phyloP scores from a whole-genome alignment of 1,140 invertebrate species.

The Procambarus clarkii region DNA sequence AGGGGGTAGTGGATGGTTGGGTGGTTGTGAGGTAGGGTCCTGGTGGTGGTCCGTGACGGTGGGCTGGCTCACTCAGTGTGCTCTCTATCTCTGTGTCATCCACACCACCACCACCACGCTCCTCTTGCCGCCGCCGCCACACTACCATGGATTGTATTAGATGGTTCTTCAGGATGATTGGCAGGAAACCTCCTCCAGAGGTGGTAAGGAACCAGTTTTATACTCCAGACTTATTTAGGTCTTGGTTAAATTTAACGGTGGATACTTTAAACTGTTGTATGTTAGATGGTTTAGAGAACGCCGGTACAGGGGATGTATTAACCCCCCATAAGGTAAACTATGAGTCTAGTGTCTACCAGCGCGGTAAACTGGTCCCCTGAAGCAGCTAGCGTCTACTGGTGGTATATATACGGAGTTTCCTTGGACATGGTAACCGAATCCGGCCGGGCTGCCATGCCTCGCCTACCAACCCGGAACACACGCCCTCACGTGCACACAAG shows the following conservation, averaged over 20 bases:
- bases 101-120: constrained; percentile 21
- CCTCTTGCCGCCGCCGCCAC: neutral
- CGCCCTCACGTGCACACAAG: too few species aligned
- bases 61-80: constrained; percentile 51
- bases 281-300: too few species aligned
- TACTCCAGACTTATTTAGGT: too few species aligned
- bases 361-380: too few species aligned
- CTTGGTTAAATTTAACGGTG: too few species aligned
- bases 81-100: constrained; percentile 39
- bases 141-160: constrained; percentile 39
- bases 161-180: constrained; percentile 47
- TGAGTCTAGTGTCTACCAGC: too few species aligned
- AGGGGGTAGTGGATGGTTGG: neutral
- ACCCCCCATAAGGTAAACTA: too few species aligned
- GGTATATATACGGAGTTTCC: neutral
- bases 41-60: constrained; percentile 14
- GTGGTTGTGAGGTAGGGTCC: neutral
- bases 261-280: too few species aligned
- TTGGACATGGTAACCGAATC: constrained; percentile 17
- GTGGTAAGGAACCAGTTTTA: constrained; percentile 6
- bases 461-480: constrained; percentile 35
- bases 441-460: constrained; percentile 23
- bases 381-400: too few species aligned
- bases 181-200: constrained; percentile 20
- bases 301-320: too few species aligned